These are phyloP conservation scores for Cerastis leucographa DNA, from an alignment of 2,888 invertebrate species.

Conservation along the genomic window DNA sequence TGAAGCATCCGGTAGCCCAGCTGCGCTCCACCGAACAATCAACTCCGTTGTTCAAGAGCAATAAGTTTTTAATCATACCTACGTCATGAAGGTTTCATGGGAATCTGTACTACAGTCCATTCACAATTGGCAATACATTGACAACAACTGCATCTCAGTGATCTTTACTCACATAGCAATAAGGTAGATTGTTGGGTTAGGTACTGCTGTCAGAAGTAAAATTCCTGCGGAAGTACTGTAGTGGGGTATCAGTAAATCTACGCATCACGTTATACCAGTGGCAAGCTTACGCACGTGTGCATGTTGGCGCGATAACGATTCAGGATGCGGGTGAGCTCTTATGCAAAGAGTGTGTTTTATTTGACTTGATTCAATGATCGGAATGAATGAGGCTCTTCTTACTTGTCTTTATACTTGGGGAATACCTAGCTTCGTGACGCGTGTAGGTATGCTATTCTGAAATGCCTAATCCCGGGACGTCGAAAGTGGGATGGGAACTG, in stretches of 20 bases:
- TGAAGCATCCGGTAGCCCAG: constrained; percentile 1
- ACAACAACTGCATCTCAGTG: background rate
- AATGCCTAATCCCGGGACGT: background rate
- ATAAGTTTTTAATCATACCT: background rate
- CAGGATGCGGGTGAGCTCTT: constrained; percentile 19
- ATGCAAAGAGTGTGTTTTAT: constrained; percentile 19
- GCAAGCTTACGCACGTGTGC: constrained; percentile 32
- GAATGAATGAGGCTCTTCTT: background rate
- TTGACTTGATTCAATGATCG: background rate
- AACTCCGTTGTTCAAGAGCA: constrained; percentile 12
- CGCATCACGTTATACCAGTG: background rate
- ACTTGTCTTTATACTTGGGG: background rate
- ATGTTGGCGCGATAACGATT: constrained; percentile 16
- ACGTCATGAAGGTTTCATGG: constrained; percentile 14
- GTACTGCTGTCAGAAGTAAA: background rate
- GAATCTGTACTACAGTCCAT: constrained; percentile 6
- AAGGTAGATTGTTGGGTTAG: background rate
- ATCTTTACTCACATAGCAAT: background rate
- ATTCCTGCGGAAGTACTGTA: background rate
- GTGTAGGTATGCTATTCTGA: background rate
- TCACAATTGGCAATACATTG: background rate
- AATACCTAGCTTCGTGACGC: background rate
- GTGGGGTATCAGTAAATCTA: background rate
- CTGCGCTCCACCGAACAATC: constrained; percentile 24
- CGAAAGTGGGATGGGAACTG: background rate